Conservation (phyloP, 2,797 vertebrate genomes). For the Brachyalestes nurse region DNA sequence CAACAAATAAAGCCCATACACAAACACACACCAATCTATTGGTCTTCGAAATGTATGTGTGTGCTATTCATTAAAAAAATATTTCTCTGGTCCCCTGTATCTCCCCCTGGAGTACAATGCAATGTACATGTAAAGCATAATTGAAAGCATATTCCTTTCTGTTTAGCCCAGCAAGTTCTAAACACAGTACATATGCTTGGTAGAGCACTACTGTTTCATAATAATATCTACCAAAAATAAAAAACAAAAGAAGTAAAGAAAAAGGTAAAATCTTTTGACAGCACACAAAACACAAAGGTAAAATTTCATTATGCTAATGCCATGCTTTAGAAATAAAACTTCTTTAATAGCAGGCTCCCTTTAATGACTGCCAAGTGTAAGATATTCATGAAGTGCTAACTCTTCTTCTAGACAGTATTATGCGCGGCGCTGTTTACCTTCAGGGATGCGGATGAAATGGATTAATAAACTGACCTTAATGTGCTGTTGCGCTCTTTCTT, state of each 20-base stretch:
- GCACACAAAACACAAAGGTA: background rate
- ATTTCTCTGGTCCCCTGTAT: background rate
- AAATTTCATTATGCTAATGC: constrained; percentile 33
- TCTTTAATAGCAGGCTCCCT: constrained; percentile 40
- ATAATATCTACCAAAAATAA: background rate
- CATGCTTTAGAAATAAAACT: constrained; percentile 30
- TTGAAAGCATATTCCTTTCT: constrained; percentile 3
- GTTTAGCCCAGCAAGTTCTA: background rate
- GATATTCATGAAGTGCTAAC: constrained; percentile 51
- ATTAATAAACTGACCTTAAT: constrained; percentile 78
- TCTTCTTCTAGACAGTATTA: constrained; percentile 75
- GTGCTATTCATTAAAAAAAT: constrained; percentile 3
- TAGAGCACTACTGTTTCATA: background rate
- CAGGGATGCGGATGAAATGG: constrained; percentile 77
- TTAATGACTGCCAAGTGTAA: constrained; percentile 31
- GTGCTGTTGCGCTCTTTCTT: constrained; percentile 64
- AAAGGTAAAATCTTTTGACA: constrained; percentile 61
- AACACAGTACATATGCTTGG: background rate
- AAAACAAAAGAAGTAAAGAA: background rate
- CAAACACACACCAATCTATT: background rate
- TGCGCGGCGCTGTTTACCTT: constrained; percentile 67
- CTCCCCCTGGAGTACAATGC: background rate
- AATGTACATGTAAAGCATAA: background rate
- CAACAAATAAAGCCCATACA: constrained; percentile 3
- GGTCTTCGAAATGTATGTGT: background rate